Evolutionary conservation across 2,888 invertebrate genomes (phyloP), one percentile per base, ranked within the genome.

Genomic region (Eilema caniola): DNA sequence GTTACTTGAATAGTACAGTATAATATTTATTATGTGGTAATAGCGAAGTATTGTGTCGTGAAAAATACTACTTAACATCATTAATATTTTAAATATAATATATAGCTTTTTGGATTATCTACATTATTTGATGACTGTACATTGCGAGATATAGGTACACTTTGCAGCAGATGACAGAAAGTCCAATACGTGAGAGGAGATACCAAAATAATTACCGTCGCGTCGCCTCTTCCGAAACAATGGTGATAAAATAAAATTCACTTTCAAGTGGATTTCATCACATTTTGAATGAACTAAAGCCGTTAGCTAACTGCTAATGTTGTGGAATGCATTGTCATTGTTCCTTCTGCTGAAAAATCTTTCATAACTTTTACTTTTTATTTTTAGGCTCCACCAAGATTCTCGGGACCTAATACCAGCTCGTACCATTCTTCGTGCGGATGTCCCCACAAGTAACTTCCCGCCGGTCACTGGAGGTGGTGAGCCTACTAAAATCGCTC

Each of bases 131-230:
- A 8, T 53, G 53, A n/a, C 53, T 53, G n/a, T 53, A 53, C 53
- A 76, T 77, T 71, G 68, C 67, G 53, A 75, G 73, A 72, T 62
- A 64, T 66, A 75, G 65, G 69, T 74, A 73, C 73, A 8, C n/a
- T n/a, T n/a, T 33, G 8, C 66, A 70, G 70, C 62, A 65, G 41
- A 41, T 41, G 8, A 62, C 37, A 71, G 74, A 72, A 74, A 67
- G 73, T 33, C 68, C 69, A 28, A n/a, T 24, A 71, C 69, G 59
- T 70, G 62, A 65, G n/a, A 69, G 28, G 62, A 70, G 69, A 41
- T 65, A 71, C 70, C 25, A 23, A 70, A 72, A 74, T 71, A 70
- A 66, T 65, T 64, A 69, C 61, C 57, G 56, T 41, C 62, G 53
- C 57, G 56, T 41, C 62, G 53, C n/a, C 7, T 66, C 62, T 63